A percentile compares a stretch with the other conserved stretches of the same genome.
These are phyloP conservation scores for Lissocephala sabroskyi DNA, from an alignment of 2,888 invertebrate genomes.

Conservation along the genomic window DNA sequence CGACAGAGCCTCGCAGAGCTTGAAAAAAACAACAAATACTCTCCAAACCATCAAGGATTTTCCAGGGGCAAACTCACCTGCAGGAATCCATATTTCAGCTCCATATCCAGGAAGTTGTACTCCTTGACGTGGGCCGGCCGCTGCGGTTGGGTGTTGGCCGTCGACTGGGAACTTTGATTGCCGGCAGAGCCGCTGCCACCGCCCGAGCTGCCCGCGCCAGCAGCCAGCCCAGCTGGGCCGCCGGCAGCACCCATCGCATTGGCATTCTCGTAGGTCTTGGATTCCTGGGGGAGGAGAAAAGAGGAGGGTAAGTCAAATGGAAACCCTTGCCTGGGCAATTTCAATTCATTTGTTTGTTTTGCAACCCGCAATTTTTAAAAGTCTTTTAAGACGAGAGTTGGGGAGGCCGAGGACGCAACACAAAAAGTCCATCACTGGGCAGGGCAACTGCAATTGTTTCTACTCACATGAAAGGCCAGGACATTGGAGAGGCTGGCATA, in stretches of 20 bases:
- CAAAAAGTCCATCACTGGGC: not conserved
- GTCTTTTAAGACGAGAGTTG: too few relatives aligned
- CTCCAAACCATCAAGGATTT: too few relatives aligned
- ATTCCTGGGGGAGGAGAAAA: conserved; percentile 55
- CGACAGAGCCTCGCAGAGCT: conserved; percentile 95
- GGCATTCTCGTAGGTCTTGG: conserved; percentile 70
- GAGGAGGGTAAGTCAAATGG: conserved; percentile 14
- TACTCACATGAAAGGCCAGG: conserved; percentile 83
- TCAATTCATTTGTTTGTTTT: not conserved
- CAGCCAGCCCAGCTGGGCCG: conserved; percentile 37
- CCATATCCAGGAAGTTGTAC: conserved; percentile 91
- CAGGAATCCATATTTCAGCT: conserved; percentile 92
- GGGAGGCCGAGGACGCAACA: too few relatives aligned
- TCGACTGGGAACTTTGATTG: conserved; percentile 69
- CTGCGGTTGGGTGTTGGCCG: conserved; percentile 70
- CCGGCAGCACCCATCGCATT: conserved; percentile 47
- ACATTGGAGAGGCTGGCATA: conserved; percentile 92
- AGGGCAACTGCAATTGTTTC: conserved; percentile 5
- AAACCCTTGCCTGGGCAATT: conserved; percentile 6
- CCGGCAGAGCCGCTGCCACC: too few relatives aligned
- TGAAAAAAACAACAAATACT: conserved; percentile 33
- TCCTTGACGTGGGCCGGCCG: conserved; percentile 82
- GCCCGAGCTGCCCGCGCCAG: not conserved
- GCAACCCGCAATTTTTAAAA: too few relatives aligned
- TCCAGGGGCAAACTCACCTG: conserved; percentile 87